Evolutionary conservation across 2,113 vertebrate genomes (phyloP).

Genomic region (Elaphurus davidianus): DNA sequence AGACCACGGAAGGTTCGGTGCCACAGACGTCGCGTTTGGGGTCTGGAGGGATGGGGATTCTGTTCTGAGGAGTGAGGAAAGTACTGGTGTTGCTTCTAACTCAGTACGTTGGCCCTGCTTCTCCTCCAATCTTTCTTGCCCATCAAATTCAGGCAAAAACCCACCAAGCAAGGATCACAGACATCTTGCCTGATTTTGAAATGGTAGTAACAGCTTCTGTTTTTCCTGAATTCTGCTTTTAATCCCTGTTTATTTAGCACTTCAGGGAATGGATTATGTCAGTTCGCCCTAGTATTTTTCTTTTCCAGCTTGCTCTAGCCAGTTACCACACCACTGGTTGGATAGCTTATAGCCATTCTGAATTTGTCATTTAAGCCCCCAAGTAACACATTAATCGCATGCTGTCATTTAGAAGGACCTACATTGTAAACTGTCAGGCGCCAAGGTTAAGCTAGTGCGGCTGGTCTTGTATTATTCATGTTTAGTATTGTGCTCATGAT

Average conservation of each 20-base stretch:
- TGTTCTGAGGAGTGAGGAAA: not conserved
- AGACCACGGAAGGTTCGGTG: slow-evolving; percentile 36
- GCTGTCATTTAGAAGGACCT: not conserved
- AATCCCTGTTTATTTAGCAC: slow-evolving; percentile 41
- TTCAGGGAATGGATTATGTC: not conserved
- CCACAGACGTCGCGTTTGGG: slow-evolving; percentile 8
- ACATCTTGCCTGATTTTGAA: slow-evolving; percentile 19
- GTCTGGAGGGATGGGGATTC: not conserved
- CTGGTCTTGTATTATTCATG: not conserved
- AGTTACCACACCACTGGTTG: not conserved
- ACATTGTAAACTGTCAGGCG: not conserved
- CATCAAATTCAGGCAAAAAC: not conserved
- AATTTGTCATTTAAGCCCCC: not conserved
- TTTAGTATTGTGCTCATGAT: not conserved
- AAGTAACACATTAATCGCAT: not conserved
- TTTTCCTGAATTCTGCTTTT: slow-evolving; percentile 24
- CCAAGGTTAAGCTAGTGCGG: not conserved
- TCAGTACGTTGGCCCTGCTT: accelerated
- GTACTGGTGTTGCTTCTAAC: not conserved
- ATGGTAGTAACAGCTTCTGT: not conserved
- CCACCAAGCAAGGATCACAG: not conserved
- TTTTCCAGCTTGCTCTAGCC: not conserved
- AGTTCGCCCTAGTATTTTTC: not conserved
- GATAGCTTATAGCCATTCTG: not conserved
- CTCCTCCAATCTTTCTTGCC: not conserved